Percentiles rank a stretch among this genome's conserved stretches.
These are phyloP conservation scores for Baccha elongata DNA, from an alignment of 2,888 invertebrate genomes.

Conservation along the genomic window DNA sequence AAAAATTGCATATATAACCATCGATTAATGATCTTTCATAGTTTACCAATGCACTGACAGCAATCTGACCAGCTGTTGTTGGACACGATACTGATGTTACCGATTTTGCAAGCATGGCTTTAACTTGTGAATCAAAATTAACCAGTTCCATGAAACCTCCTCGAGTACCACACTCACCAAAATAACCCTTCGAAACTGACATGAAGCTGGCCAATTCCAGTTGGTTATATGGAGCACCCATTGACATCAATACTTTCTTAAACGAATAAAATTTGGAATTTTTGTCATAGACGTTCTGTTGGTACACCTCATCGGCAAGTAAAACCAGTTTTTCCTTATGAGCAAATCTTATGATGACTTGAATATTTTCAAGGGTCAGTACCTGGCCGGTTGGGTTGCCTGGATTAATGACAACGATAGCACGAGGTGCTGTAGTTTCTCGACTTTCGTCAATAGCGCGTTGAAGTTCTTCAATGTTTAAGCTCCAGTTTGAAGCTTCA, in stretches of 20 bases:
- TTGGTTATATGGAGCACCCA: slow-evolving; percentile 93
- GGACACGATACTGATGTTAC: slow-evolving; percentile 97
- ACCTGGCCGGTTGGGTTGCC: slow-evolving; percentile 99
- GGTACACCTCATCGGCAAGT: slow-evolving; percentile 97
- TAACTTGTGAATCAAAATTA: slow-evolving; percentile 92
- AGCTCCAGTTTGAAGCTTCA: slow-evolving; percentile 93
- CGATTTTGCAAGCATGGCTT: slow-evolving; percentile 92
- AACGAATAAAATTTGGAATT: slow-evolving; percentile 95
- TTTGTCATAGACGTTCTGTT: slow-evolving; percentile 96
- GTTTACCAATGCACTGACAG: slow-evolving; percentile 93
- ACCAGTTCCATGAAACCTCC: slow-evolving; percentile 97
- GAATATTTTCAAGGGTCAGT: slow-evolving; percentile 93
- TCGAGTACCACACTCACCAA: slow-evolving; percentile 97
- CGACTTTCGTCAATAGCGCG: slow-evolving; percentile 87
- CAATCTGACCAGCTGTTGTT: slow-evolving; percentile 94
- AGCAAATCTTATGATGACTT: slow-evolving; percentile 95
- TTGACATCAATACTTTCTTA: slow-evolving; percentile 94
- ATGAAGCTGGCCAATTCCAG: slow-evolving; percentile 98
- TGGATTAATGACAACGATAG: slow-evolving; percentile 97
- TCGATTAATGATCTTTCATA: slow-evolving; percentile 13
- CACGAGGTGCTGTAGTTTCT: slow-evolving; percentile 87
- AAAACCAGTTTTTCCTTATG: slow-evolving; percentile 91
- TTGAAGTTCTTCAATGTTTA: slow-evolving; percentile 91
- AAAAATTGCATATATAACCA: neutral
- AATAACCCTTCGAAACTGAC: slow-evolving; percentile 97